Percentiles rank a stretch among this genome's conserved stretches.
These are phyloP conservation scores for Benthosema pterotum DNA, from an alignment of 2,797 vertebrate species.

Conservation along the genomic window DNA sequence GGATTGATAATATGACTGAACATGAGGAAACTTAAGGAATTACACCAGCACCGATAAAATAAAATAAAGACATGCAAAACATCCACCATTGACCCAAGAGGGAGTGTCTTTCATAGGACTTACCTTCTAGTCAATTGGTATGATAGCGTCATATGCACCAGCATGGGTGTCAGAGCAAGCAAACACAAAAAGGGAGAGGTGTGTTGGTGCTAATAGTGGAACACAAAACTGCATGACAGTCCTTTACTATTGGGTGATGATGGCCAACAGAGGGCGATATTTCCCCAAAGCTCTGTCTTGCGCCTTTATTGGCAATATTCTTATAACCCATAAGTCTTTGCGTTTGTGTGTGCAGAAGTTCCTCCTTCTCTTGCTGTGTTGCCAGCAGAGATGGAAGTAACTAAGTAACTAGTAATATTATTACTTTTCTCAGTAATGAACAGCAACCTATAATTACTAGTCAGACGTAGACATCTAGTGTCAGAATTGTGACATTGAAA, in stretches of 20 bases:
- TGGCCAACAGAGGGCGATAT: conserved; percentile 51
- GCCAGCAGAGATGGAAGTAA: too few species aligned
- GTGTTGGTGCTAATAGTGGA: conserved; percentile 42
- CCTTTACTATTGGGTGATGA: neutral
- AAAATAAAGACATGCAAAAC: conserved; percentile 49
- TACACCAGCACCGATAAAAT: conserved; percentile 31
- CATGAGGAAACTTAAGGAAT: neutral
- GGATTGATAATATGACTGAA: conserved; percentile 18
- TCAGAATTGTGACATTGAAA: too few species aligned
- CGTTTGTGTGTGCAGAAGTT: too few species aligned
- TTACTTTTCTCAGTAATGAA: too few species aligned
- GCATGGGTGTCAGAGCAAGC: conserved; percentile 66
- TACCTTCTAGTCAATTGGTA: conserved; percentile 81
- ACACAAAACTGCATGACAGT: conserved; percentile 4
- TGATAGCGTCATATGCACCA: conserved; percentile 32
- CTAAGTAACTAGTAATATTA: too few species aligned
- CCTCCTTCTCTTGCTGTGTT: too few species aligned
- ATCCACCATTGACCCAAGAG: conserved; percentile 34
- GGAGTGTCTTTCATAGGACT: conserved; percentile 38
- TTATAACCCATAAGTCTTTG: too few species aligned
- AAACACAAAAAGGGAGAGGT: conserved; percentile 59
- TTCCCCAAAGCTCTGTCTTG: conserved; percentile 13
- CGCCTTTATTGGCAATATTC: too few species aligned
- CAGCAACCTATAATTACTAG: too few species aligned
- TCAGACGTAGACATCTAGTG: too few species aligned